Conservation (phyloP, 2,888 invertebrate species). For the Rotaria socialis region DNA sequence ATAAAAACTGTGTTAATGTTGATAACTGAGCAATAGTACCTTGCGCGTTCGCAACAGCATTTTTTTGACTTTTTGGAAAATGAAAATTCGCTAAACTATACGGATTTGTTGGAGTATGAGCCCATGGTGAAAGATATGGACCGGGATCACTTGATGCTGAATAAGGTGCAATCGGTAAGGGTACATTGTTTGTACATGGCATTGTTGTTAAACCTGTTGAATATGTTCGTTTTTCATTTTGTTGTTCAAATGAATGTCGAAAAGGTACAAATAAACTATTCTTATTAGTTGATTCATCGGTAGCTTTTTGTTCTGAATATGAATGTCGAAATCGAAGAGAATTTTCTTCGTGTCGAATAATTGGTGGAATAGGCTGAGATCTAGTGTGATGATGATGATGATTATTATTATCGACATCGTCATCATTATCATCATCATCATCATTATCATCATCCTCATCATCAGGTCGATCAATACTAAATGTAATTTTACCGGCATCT, state of each 20-base stretch:
- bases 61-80: slow-evolving; percentile 22
- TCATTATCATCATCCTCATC: background rate
- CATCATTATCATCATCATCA: background rate
- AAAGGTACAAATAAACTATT: background rate
- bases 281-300: background rate
- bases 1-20: slow-evolving; percentile 2
- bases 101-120: background rate
- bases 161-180: background rate
- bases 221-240: background rate
- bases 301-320: slow-evolving; percentile 34
- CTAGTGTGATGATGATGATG: too few species aligned
- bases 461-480: slow-evolving; percentile 16
- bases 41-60: background rate
- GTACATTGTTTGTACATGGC: background rate
- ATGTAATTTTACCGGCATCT: slow-evolving; percentile 1
- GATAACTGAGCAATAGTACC: slow-evolving; percentile 25
- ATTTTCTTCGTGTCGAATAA: background rate
- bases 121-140: background rate
- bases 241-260: background rate
- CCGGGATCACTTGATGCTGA: slow-evolving; percentile 13
- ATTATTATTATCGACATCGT: too few species aligned
- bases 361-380: background rate
- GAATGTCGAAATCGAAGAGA: slow-evolving; percentile 25
- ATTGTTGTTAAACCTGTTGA: background rate
- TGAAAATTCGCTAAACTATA: slow-evolving; percentile 25